Base-by-base conservation (phyloP, 2,113 vertebrate genomes). In the Anoura caudifer region DNA sequence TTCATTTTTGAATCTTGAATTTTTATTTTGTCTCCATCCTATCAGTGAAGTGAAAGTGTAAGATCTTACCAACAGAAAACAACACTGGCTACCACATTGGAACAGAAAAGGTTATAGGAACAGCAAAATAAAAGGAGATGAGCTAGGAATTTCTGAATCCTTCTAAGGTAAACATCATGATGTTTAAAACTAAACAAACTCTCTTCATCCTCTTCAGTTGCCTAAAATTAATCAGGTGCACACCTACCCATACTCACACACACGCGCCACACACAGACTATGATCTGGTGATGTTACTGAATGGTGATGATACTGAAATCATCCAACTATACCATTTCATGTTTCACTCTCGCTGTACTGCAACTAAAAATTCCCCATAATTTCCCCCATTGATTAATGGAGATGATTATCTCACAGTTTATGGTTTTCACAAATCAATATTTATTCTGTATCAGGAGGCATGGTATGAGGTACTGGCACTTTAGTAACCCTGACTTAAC, bases 361-460 rank as follows among this genome's bases (percentile, higher is more conserved):
- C 28, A 89, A 9, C 28, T 94, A n/a, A 85, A 94, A 92, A 67
- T 67, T 92, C 33, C 26, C n/a, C 20, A n/a, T 73, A 41, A 47
- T 80, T 45, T 92, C 84, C 15, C 12, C 36, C 1, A 79, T 41
- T 95, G 89, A 96, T 93, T 88, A 97, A 96, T 41, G 43, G 47
- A 93, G 45, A 95, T 94, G 61, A 94, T 96, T 96, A 96, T 89
- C 22, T 95, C 15, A n/a, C 61, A 83, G 87, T 94, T 91, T 94
- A 56, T 73, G 19, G 7, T 86, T 95, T 96, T 90, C 47, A 79
- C 91, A 91, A 91, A 63, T 98, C 56, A 94, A 31, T 89, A 93
- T 95, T 88, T 95, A 96, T 93, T 91, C 20, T 93, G 61, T 93
- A 26, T 56, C 82, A 95, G 76, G 28, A 93, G 73, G 67, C 22